These are phyloP conservation scores for Scomberomorus guttatus DNA, from an alignment of 2,797 vertebrate genomes.

Conservation along the genomic window DNA sequence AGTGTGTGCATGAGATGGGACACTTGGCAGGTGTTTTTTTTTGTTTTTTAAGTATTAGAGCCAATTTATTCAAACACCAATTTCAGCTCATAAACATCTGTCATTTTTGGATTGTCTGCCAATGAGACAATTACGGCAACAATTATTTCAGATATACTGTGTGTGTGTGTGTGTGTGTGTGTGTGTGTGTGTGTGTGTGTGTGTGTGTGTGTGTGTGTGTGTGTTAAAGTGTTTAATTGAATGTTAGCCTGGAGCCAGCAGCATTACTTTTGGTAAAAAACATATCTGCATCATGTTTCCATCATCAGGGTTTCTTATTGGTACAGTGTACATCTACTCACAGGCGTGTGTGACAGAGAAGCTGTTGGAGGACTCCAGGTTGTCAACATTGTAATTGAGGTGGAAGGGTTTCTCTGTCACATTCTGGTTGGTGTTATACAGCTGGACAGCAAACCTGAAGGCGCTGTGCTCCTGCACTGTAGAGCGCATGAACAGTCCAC, in stretches of 20 bases:
- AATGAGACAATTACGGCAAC: background rate
- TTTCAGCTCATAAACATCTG: conserved; percentile 43
- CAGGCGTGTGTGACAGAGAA: conserved; percentile 99
- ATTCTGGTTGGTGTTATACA: conserved; percentile 99
- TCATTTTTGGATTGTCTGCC: conserved; percentile 21
- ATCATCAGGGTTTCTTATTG: background rate
- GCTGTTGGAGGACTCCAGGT: conserved; percentile 99
- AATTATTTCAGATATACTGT: background rate
- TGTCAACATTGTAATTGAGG: conserved; percentile 98
- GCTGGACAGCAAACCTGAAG: conserved; percentile 98
- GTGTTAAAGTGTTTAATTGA: background rate
- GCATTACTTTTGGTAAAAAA: background rate
- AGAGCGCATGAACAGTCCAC: conserved; percentile 98
- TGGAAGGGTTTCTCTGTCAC: conserved; percentile 98
- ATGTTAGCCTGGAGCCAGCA: background rate
- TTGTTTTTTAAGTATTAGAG: conserved; percentile 11
- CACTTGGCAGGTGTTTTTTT: conserved; percentile 53
- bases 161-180: conserved; percentile 8
- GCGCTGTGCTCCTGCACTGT: conserved; percentile 99
- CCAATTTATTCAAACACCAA: conserved; percentile 21
- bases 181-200: conserved; percentile 4
- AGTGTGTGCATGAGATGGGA: conserved; percentile 38
- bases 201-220: conserved; percentile 4
- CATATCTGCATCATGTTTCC: background rate
- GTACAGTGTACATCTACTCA: conserved; percentile 85